Base-by-base conservation (phyloP, 1,140 invertebrate species). In the Macrocentrus cingulum region DNA sequence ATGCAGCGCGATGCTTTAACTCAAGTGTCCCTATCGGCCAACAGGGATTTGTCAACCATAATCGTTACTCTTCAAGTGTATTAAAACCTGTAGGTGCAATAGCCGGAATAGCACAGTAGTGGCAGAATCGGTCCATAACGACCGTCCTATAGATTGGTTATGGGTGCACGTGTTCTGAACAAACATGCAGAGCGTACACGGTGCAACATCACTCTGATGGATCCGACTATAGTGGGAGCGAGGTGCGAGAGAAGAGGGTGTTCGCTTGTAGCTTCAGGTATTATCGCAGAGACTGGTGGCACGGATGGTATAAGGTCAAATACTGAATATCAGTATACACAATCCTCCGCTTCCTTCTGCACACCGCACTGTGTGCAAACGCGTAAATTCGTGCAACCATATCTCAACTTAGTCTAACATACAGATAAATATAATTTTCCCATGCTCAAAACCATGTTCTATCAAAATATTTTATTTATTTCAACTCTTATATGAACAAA, bases 61-160 rank as follows among this genome's bases (percentile, higher is more conserved):
- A 58, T 58, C 48, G 56, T 58, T 58, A 58, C 32, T 58, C 22
- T 15, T 42, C 36, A 41, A 15, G 18, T 3, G 48, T 51, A 51
- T 58, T 50, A 51, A 58, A 58, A 58, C 56, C 32, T 50, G 2
- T 7, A 19, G 18, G 32, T 19, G 36, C 29, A 23, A 11, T 16
- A 56, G 54, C 20, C 13, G 11, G 8, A 23, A n/a, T 25, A 41
- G 15, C 22, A 39, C 13, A 41, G 39, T 19, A 23, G 16, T 48
- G 19, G 32, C 7, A 16, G 16, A 16, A 19, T 20, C 32, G 9
- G 18, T 25, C 19, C 20, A 41, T 11, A 49, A 25, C 29, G 22
- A 13, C 23, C 37, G 32, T 25, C 46, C 16, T 49, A 49, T 49
- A 49, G 46, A 49, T 49, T 25, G 46, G 2, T 13, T 25, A 1